Percentiles rank a stretch among this genome's conserved stretches.
phyloP scores from a whole-genome alignment of 2,113 vertebrate species.

The Maccullochella peelii region DNA sequence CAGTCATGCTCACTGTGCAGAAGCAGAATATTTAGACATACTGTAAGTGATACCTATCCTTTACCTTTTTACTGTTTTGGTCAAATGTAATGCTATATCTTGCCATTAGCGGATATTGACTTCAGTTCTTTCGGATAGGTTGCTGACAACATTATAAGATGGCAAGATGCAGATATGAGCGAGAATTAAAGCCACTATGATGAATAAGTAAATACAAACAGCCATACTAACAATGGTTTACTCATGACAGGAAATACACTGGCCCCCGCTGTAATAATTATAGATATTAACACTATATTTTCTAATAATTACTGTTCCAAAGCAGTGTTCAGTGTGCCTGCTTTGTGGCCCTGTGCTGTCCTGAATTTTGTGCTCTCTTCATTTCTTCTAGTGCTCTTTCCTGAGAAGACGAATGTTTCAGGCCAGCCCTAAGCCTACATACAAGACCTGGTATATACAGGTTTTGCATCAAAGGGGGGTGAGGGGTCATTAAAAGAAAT shows the following conservation, averaged over 20 bases:
- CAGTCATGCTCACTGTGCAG: conserved; percentile 77
- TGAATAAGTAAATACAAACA: conserved; percentile 89
- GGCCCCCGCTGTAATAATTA: conserved; percentile 69
- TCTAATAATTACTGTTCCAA: conserved; percentile 54
- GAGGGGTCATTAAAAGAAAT: conserved; percentile 15
- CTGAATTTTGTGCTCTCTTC: conserved; percentile 69
- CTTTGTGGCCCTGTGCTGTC: conserved; percentile 74
- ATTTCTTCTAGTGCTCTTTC: conserved; percentile 71
- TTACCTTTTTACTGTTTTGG: conserved; percentile 33
- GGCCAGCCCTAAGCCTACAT: conserved; percentile 59
- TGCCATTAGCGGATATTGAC: conserved; percentile 57
- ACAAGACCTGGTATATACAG: conserved; percentile 26
- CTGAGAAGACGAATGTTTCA: conserved; percentile 69
- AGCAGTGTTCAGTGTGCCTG: conserved; percentile 52
- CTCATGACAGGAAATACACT: conserved; percentile 82
- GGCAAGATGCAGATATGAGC: conserved; percentile 52
- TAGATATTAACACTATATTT: conserved; percentile 46
- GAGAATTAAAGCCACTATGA: conserved; percentile 72
- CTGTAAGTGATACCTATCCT: conserved; percentile 30
- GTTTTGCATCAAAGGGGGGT: conserved; percentile 37
- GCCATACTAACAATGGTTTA: conserved; percentile 79
- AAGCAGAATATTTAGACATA: conserved; percentile 60
- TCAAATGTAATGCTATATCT: conserved; percentile 25
- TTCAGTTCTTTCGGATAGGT: conserved; percentile 46
- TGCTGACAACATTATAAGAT: conserved; percentile 39